A percentile compares a stretch with the other conserved stretches of the same genome.
phyloP scores from a whole-genome alignment of 1,140 invertebrate species.

The Penaeus vannamei region DNA sequence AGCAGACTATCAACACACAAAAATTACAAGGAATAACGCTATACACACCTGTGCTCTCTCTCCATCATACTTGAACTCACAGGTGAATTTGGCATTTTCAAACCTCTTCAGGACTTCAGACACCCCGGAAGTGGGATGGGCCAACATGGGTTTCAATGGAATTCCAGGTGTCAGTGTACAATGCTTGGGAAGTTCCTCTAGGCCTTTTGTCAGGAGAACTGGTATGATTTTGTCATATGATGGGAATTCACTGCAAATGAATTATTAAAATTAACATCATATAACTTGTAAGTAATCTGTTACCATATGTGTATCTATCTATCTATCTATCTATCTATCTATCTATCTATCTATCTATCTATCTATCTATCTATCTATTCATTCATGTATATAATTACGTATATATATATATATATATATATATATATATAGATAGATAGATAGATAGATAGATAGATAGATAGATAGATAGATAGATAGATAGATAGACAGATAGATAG shows the following conservation, averaged over 20 bases:
- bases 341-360: too few species aligned
- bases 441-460: too few species aligned
- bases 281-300: constrained; percentile 35
- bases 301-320: constrained; percentile 36
- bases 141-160: constrained; percentile 98
- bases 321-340: too few species aligned
- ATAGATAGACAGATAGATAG: too few species aligned
- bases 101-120: constrained; percentile 93
- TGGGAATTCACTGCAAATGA: constrained; percentile 88
- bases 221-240: constrained; percentile 92
- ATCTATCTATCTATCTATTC: too few species aligned
- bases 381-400: too few species aligned
- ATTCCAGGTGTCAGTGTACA: constrained; percentile 94
- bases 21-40: background rate
- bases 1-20: background rate
- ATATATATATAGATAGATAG: too few species aligned
- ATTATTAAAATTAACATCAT: constrained; percentile 44
- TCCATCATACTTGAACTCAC: constrained; percentile 99
- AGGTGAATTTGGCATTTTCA: constrained; percentile 93
- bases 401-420: constrained; percentile 10
- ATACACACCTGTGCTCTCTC: constrained; percentile 88
- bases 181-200: constrained; percentile 83
- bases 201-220: constrained; percentile 84
- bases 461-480: too few species aligned
- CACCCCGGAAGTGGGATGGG: constrained; percentile 94